Base-by-base conservation (phyloP, 37 sponge, comb jelly and placozoan species). In the Hexactinellida sp. region DNA sequence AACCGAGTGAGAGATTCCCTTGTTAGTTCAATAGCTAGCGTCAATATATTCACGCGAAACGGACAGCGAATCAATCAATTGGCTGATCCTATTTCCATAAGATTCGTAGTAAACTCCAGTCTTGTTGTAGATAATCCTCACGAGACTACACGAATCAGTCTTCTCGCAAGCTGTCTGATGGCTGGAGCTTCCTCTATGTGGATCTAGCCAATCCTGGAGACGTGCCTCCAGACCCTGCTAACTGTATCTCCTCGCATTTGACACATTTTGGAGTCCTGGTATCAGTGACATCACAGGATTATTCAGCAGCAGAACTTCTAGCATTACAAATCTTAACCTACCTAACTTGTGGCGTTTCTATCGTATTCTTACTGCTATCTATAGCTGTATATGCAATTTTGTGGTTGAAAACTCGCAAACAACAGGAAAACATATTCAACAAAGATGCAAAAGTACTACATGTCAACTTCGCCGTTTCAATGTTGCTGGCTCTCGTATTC, bases 271-370 rank as follows among this genome's bases (percentile, higher is more conserved):
- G 76, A 7, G 30, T 63, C 13, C 30, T 63, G 30, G 76, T 63
- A n/a, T 63, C 76, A 63, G 76, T 63, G 76, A 25, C 76, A 28
- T 32, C 76, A 63, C 25, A 32, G 13, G 5, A 23, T 7, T 23
- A 21, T 3, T 32, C 76, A 25, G 28, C 3, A 32, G 76, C 76
- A 63, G 76, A 23, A n/a, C 21, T 23, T 5, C 3, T n/a, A n/a
- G 76, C 76, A 63, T n/a, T 63, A n/a, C 19, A 63, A 23, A n/a
- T 63, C 34, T n/a, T 63, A 63, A 63, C 76, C 34, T 63, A 63
- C 34, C 21, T 63, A 1, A 63, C 76, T 7, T 63, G 76, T 63
- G 30, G 28, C 5, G 34, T n/a, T 63, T 63, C 76, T 25, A 63
- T 63, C 76, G 13, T 63, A 25, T 63, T 63, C 34, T 23, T 63